Evolutionary conservation across 1,140 invertebrate genomes (phyloP).

Genomic region (Trigoniulus corallinus): DNA sequence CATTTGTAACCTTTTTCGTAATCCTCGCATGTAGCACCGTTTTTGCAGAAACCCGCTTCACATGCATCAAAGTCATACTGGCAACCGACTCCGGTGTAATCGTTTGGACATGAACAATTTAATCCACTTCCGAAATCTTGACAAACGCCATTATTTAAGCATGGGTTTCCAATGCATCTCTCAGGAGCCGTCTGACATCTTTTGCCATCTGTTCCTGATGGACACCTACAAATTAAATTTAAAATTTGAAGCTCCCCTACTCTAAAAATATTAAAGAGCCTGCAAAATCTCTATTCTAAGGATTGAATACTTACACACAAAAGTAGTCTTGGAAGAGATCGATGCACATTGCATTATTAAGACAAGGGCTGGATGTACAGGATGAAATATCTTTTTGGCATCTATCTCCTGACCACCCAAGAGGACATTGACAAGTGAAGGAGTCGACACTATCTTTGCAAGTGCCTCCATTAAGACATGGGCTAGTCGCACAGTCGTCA

Average conservation of each 20-base stretch:
- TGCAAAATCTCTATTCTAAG: not conserved
- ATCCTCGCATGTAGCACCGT: conserved; percentile 78
- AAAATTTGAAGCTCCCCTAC: not conserved
- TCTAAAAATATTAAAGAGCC: not conserved
- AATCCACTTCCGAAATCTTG: conserved; percentile 87
- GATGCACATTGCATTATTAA: conserved; percentile 82
- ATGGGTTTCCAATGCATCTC: conserved; percentile 86
- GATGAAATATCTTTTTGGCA: conserved; percentile 77
- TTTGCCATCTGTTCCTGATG: conserved; percentile 83
- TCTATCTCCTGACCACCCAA: conserved; percentile 70
- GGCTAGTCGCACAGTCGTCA: conserved; percentile 72
- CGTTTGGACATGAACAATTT: conserved; percentile 76
- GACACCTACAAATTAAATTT: conserved; percentile 39
- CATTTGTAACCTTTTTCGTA: conserved; percentile 70
- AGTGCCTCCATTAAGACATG: conserved; percentile 74
- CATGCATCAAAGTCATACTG: conserved; percentile 88
- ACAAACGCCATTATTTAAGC: conserved; percentile 85
- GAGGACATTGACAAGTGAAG: conserved; percentile 64
- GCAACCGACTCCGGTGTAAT: conserved; percentile 74
- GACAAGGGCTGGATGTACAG: conserved; percentile 68
- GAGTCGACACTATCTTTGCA: conserved; percentile 71
- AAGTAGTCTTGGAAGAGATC: conserved; percentile 90
- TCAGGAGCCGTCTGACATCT: conserved; percentile 89
- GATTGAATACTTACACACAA: conserved; percentile 57
- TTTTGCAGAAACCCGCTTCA: conserved; percentile 68